Percentiles rank a stretch among this genome's conserved stretches.
Conservation (phyloP, 2,113 vertebrate species). For the Pterocles orientalis region DNA sequence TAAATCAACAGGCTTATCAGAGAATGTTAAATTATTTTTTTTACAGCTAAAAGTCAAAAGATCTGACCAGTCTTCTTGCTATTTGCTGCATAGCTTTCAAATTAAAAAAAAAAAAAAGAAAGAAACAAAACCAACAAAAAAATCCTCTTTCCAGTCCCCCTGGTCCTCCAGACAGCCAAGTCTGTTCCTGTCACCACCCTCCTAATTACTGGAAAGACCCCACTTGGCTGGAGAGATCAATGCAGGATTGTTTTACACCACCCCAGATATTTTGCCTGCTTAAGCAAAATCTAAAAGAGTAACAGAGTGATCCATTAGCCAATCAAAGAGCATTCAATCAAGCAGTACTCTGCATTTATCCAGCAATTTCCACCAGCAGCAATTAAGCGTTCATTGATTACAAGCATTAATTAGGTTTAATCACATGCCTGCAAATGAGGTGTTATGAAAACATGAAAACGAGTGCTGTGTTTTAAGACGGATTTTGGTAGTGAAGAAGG, state of each 20-base stretch:
- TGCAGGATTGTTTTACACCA: slow-evolving; percentile 51
- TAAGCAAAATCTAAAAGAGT: slow-evolving; percentile 33
- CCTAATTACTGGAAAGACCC: slow-evolving; percentile 61
- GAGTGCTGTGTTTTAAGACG: neutral
- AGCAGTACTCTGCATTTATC: neutral
- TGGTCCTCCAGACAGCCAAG: neutral
- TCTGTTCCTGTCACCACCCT: slow-evolving; percentile 52
- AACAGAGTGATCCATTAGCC: neutral
- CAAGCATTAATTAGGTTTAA: slow-evolving; percentile 45
- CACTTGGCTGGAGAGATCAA: slow-evolving; percentile 43
- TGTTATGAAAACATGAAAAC: neutral
- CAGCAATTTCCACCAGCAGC: neutral
- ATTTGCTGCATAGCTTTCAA: slow-evolving; percentile 21
- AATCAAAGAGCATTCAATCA: neutral
- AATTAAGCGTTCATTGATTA: slow-evolving; percentile 48
- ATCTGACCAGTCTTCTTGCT: neutral
- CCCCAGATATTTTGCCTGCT: slow-evolving; percentile 45
- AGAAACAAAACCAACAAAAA: neutral
- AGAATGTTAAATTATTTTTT: slow-evolving; percentile 19
- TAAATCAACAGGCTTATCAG: slow-evolving; percentile 56
- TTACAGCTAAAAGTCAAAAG: slow-evolving; percentile 50
- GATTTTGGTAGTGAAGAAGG: neutral
- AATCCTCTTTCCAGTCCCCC: neutral
- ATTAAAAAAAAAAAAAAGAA: neutral
- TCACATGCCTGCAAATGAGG: slow-evolving; percentile 19